These are phyloP conservation scores for Puntigrus tetrazona DNA, from an alignment of 2,113 vertebrate species.

Conservation along the genomic window DNA sequence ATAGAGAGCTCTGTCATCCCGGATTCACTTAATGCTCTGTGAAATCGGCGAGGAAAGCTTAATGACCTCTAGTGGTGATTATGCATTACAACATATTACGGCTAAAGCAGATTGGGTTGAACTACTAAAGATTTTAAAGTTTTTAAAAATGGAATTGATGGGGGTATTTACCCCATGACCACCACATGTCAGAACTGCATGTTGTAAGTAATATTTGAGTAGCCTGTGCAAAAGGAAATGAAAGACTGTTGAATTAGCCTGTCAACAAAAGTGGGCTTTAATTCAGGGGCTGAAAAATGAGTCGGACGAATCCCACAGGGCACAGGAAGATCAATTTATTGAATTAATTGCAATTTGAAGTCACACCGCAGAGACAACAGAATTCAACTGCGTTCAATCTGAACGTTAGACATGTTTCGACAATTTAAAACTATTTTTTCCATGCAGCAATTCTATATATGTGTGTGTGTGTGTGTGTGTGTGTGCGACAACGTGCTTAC, in stretches of 20 bases:
- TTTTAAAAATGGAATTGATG: neutral
- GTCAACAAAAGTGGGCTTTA: neutral
- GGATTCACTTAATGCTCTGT: neutral
- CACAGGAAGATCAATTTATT: neutral
- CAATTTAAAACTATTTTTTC: neutral
- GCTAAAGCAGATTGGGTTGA: neutral
- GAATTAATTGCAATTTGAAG: neutral
- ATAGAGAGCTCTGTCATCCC: neutral
- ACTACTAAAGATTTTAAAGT: neutral
- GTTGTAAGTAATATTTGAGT: neutral
- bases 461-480: neutral
- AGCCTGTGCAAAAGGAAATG: neutral
- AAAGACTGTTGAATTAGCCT: neutral
- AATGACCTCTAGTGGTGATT: constrained; percentile 12
- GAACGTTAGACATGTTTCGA: neutral
- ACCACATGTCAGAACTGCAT: neutral
- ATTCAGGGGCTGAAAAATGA: neutral
- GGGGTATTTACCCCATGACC: neutral
- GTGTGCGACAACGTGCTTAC: neutral
- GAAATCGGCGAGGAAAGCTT: neutral
- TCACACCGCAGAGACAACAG: no score
- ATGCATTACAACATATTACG: neutral
- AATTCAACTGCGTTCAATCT: neutral
- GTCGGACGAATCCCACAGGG: neutral
- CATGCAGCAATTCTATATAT: neutral